phyloP scores from a whole-genome alignment of 2,888 invertebrate species.

The Tenthredo livida region DNA sequence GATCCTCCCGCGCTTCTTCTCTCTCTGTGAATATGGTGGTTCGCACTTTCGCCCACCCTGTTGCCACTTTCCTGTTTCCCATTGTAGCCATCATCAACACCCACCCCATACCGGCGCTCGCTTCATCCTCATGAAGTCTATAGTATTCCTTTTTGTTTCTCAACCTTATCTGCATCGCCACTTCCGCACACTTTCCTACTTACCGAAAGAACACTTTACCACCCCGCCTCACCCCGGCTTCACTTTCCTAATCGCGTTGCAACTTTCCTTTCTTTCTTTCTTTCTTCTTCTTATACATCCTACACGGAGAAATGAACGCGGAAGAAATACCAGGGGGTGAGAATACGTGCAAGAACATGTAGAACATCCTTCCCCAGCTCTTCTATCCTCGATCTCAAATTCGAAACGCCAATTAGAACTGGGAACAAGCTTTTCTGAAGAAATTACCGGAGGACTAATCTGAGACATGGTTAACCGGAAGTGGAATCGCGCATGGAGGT shows the following conservation, averaged over 20 bases:
- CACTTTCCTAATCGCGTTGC: constrained; percentile 6
- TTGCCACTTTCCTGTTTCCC: constrained; percentile 43
- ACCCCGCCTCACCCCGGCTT: not conserved
- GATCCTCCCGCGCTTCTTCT: not conserved
- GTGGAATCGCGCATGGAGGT: not conserved
- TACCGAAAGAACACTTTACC: constrained; percentile 15
- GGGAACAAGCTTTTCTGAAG: not conserved
- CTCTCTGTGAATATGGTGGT: constrained; percentile 3
- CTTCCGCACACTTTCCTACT: constrained; percentile 36
- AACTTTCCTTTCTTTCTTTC: not conserved
- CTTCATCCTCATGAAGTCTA: not conserved
- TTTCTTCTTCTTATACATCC: too few relatives aligned
- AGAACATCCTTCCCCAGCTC: not conserved
- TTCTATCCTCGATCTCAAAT: not conserved
- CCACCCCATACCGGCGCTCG: not conserved
- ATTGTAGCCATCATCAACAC: constrained; percentile 26
- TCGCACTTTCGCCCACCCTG: constrained; percentile 22
- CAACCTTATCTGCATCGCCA: constrained; percentile 44
- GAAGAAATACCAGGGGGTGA: not conserved
- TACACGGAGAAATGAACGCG: not conserved
- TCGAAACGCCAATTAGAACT: not conserved
- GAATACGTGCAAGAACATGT: not conserved
- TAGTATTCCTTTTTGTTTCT: constrained; percentile 30
- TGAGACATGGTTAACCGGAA: not conserved
- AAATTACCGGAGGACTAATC: not conserved